Conservation (phyloP, 2,113 vertebrate species). For the Zosterops lateralis region DNA sequence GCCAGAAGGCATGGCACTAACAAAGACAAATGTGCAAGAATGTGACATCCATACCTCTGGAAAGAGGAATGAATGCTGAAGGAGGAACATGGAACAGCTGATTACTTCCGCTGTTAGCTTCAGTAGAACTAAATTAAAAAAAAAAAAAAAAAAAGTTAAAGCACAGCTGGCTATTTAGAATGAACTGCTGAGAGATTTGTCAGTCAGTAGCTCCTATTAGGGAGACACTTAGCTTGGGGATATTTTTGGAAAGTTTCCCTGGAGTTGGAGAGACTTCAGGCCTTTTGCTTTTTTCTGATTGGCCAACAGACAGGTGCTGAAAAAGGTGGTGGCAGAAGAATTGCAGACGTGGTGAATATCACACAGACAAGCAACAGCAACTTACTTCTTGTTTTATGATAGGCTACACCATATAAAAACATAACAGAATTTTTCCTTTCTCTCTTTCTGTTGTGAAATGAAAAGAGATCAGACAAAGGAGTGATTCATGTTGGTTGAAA, state of each 20-base stretch:
- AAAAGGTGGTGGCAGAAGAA: slow-evolving; percentile 72
- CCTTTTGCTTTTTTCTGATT: slow-evolving; percentile 70
- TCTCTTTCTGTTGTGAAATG: neutral
- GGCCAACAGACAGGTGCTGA: slow-evolving; percentile 71
- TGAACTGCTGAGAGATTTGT: slow-evolving; percentile 47
- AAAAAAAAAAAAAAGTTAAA: neutral
- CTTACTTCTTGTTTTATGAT: neutral
- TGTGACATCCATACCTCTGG: slow-evolving; percentile 1
- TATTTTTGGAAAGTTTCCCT: slow-evolving; percentile 78
- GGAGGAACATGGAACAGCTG: slow-evolving; percentile 43
- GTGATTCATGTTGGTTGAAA: neutral
- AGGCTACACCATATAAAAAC: neutral
- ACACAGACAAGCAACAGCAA: neutral
- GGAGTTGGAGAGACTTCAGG: slow-evolving; percentile 59
- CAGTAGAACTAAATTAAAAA: slow-evolving; percentile 17
- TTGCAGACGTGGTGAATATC: slow-evolving; percentile 44
- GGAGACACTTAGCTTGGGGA: slow-evolving; percentile 46
- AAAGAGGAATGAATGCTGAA: slow-evolving; percentile 30
- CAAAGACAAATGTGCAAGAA: slow-evolving; percentile 26
- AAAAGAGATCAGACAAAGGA: neutral
- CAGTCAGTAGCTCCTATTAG: slow-evolving; percentile 30
- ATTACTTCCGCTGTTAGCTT: slow-evolving; percentile 55
- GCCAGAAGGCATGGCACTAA: slow-evolving; percentile 26
- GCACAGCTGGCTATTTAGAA: slow-evolving; percentile 36
- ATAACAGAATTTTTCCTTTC: neutral